Percentiles rank a stretch among this genome's conserved stretches.
Evolutionary conservation across 2,888 invertebrate genomes (phyloP).

Genomic region (Lymantria monacha): DNA sequence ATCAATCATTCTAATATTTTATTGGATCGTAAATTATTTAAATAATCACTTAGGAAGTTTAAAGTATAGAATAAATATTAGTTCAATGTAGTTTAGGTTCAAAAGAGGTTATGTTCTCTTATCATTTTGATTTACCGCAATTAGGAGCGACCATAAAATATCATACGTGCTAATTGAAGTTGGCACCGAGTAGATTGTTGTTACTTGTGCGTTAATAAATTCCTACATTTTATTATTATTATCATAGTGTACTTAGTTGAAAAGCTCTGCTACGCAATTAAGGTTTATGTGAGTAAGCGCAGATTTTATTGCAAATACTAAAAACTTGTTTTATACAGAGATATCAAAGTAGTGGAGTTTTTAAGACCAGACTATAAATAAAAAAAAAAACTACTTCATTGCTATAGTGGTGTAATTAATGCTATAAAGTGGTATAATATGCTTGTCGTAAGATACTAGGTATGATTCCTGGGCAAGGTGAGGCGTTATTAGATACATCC

Average conservation of each 20-base stretch:
- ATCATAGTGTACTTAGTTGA: not conserved
- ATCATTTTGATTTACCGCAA: conserved; percentile 4
- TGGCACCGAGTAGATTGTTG: conserved; percentile 1
- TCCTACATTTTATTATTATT: not conserved
- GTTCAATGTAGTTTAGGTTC: not conserved
- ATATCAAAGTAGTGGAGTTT: not conserved
- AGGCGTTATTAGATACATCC: too few relatives aligned
- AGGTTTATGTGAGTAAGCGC: not conserved
- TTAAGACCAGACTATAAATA: not conserved
- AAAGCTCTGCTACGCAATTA: not conserved
- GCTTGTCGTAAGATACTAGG: too few relatives aligned
- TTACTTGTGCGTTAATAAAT: not conserved
- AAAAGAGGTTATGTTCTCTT: not conserved
- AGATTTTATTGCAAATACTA: not conserved
- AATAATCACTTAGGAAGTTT: too few relatives aligned
- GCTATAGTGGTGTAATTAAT: too few relatives aligned
- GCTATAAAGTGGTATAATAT: too few relatives aligned
- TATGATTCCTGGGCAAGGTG: too few relatives aligned
- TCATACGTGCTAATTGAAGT: conserved; percentile 3
- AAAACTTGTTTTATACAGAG: not conserved
- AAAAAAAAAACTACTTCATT: too few relatives aligned
- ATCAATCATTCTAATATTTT: too few relatives aligned
- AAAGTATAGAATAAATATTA: too few relatives aligned
- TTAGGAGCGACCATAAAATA: not conserved
- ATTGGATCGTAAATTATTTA: too few relatives aligned